These are phyloP conservation scores for Hydrochoerus hydrochaeris DNA, from an alignment of 2,113 vertebrate species.

Conservation along the genomic window DNA sequence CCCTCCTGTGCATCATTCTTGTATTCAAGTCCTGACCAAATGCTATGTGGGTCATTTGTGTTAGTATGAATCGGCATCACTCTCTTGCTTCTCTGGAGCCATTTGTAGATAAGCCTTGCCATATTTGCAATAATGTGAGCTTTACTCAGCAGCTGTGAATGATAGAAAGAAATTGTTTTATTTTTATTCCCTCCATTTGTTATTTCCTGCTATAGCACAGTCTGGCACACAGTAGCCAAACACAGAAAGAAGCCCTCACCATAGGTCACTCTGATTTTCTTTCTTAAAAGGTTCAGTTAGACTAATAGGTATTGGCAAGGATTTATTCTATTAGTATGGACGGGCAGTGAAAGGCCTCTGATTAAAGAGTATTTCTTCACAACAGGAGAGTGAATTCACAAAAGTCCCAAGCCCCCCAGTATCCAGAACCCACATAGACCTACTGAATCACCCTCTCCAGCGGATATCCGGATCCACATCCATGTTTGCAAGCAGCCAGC, in stretches of 20 bases:
- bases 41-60: not conserved
- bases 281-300: not conserved
- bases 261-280: not conserved
- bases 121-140: not conserved
- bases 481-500: not conserved
- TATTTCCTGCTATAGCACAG: not conserved
- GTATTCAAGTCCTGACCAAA: not conserved
- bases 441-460: not conserved
- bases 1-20: not conserved
- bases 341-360: not conserved
- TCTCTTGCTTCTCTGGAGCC: not conserved
- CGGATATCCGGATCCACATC: not conserved
- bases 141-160: not conserved
- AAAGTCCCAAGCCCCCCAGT: not conserved
- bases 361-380: not conserved
- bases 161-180: constrained; percentile 31
- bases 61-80: not conserved
- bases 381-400: not conserved
- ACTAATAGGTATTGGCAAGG: not conserved
- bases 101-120: not conserved
- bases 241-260: constrained; percentile 16
- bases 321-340: not conserved
- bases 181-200: constrained; percentile 31
- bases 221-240: not conserved
- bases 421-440: not conserved